These are phyloP conservation scores for Zaprionus kolodkinae DNA, from an alignment of 1,140 invertebrate species.

Conservation along the genomic window DNA sequence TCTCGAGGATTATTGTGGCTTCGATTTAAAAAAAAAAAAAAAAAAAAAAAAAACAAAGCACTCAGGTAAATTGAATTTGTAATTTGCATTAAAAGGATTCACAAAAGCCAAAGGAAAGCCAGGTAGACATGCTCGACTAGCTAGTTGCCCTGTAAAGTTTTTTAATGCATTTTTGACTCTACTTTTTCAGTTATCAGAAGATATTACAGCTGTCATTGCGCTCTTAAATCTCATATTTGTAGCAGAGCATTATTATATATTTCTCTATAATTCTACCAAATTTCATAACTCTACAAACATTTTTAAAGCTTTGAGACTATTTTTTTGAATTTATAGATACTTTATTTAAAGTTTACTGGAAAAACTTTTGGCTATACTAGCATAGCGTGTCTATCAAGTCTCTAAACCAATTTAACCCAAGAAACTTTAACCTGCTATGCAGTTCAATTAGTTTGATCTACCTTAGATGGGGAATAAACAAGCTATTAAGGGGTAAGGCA, in stretches of 20 bases:
- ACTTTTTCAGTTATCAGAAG: no score
- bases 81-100: constrained; percentile 61
- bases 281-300: no score
- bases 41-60: constrained; percentile 34
- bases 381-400: not conserved
- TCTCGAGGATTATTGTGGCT: not conserved
- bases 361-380: not conserved
- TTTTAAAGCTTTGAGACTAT: no score
- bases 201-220: no score
- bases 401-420: not conserved
- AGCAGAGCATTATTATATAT: no score
- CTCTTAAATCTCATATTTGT: no score
- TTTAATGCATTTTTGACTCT: no score
- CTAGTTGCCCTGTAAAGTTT: not conserved
- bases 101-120: constrained; percentile 9
- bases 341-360: not conserved
- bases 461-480: not conserved
- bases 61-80: constrained; percentile 74
- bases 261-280: no score
- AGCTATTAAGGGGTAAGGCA: not conserved
- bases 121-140: not conserved
- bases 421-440: not conserved
- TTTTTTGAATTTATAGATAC: no score
- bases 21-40: constrained; percentile 22
- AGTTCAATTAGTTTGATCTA: not conserved